These are phyloP conservation scores for Diphyllodes magnificus DNA, from an alignment of 2,113 vertebrate genomes.

Conservation along the genomic window DNA sequence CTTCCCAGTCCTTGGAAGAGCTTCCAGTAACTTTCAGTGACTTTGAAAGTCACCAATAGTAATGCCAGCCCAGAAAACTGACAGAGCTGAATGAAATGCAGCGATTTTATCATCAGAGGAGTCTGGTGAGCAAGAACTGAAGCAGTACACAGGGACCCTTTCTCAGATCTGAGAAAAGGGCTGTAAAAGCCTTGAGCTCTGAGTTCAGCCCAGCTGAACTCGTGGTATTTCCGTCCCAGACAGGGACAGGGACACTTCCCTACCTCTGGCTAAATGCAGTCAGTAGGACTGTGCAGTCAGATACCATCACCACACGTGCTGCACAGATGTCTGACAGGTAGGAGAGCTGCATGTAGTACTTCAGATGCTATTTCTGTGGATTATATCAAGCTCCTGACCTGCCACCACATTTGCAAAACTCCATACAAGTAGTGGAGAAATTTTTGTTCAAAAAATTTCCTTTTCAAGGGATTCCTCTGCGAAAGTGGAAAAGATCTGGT, in stretches of 20 bases:
- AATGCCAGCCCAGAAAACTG: neutral
- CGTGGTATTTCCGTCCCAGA: rapidly evolving
- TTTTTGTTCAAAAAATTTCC: neutral
- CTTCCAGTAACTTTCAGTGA: neutral
- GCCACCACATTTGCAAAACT: neutral
- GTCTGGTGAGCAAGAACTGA: neutral
- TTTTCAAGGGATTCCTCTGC: neutral
- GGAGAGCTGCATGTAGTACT: neutral
- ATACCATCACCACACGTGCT: rapidly evolving
- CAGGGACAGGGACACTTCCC: neutral
- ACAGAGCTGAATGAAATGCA: neutral
- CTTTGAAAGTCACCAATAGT: neutral
- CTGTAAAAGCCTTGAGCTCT: neutral
- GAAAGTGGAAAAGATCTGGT: neutral
- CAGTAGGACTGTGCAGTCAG: neutral
- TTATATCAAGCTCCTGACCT: neutral
- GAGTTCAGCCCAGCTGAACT: neutral
- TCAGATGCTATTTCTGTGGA: neutral
- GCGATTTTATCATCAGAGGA: neutral
- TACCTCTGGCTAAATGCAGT: neutral
- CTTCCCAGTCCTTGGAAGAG: neutral
- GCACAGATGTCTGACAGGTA: neutral
- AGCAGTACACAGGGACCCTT: neutral
- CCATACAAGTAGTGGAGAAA: neutral
- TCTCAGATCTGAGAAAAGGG: neutral